Evolutionary conservation across 2,113 vertebrate species (phyloP), one percentile per base, ranked within the genome.

Genomic region (Diadophis punctatus): DNA sequence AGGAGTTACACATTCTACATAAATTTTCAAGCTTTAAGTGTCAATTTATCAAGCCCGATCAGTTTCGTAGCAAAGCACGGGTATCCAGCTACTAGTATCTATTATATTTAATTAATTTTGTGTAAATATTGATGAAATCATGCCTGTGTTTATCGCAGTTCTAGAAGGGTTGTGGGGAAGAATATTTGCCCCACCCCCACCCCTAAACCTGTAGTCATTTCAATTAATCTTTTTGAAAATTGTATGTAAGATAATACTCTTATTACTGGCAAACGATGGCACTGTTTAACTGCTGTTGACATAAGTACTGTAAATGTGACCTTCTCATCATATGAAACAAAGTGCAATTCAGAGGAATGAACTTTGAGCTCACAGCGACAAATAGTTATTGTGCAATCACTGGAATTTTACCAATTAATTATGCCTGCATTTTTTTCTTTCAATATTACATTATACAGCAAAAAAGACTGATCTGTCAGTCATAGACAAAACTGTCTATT

Each of bases 321-420:
- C 34, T 39, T 34, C 16, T 80, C 34, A 80, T 80, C n/a, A 80
- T 34, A 80, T 80, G 34, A 80, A 80, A 20, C 34, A 23, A 14
- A 39, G 0, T 60, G 16, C 43, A 39, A 10, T 20, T 48, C 20
- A 84, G 14, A 60, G 20, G 52, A 55, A 34, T 60, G 53, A 60
- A 43, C 51, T 93, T 22, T 93, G 53, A 84, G 49, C 63, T 3
- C 43, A 25, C 2, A 87, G 14, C 34, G 23, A 46, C 8, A 1
- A 93, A 27, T 89, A 89, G 88, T 92, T 94, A 25, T 34, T 91
- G 14, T 34, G 1, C 9, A 94, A 34, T 25, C 3, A 68, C 92
- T 85, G 8, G 30, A 92, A 0, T 22, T 52, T 51, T 58, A 22
- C 2, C 88, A 55, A 34, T 34, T 58, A 90, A 7, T 34, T 58